Evolutionary conservation across 1,140 invertebrate species (phyloP).

Genomic region (Trichonephila clavipes): DNA sequence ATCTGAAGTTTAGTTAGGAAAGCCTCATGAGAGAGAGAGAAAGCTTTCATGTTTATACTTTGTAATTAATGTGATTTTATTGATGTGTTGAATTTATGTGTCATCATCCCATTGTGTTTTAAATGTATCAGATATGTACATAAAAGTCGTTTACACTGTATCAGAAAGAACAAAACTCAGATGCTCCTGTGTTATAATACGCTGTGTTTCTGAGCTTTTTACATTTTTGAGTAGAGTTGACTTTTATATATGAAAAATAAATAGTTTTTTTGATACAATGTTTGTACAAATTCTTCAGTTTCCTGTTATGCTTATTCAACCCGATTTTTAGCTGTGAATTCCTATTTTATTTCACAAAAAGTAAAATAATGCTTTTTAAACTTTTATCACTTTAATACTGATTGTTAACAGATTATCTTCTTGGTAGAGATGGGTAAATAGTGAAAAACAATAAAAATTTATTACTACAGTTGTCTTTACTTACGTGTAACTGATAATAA

Average conservation of each 20-base stretch:
- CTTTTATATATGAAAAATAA: slow-evolving; percentile 75
- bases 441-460: too few relatives aligned
- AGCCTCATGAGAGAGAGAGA: background rate
- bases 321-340: too few relatives aligned
- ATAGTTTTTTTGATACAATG: slow-evolving; percentile 67
- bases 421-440: too few relatives aligned
- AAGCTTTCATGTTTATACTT: background rate
- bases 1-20: background rate
- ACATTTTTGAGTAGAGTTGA: slow-evolving; percentile 67
- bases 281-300: background rate
- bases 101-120: slow-evolving; percentile 47
- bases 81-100: slow-evolving; percentile 44
- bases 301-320: background rate
- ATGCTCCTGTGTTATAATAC: slow-evolving; percentile 65
- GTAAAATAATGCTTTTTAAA: too few relatives aligned
- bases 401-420: too few relatives aligned
- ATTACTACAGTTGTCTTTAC: too few relatives aligned
- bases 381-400: too few relatives aligned
- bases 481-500: too few relatives aligned
- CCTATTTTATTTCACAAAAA: too few relatives aligned
- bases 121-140: slow-evolving; percentile 53
- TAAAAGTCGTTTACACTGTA: slow-evolving; percentile 63
- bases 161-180: slow-evolving; percentile 64
- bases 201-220: slow-evolving; percentile 74
- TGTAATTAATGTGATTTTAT: background rate